Evolutionary conservation across 1,140 invertebrate genomes (phyloP).

Genomic region (Drosophila kikkawai): DNA sequence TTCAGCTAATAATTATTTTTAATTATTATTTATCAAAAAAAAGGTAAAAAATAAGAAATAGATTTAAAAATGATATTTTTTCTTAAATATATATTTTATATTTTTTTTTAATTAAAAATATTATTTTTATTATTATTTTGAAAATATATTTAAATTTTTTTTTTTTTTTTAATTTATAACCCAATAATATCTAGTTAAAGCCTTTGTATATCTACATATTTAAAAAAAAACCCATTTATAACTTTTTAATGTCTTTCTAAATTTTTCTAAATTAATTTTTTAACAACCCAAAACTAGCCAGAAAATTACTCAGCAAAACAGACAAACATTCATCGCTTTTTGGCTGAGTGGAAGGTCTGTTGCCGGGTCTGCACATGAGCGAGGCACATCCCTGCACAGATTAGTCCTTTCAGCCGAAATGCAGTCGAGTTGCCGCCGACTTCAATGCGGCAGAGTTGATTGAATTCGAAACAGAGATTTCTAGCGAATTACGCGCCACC

Average conservation of each 20-base stretch:
- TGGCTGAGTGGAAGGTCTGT: not conserved
- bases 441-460: constrained; percentile 75
- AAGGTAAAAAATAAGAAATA: too few relatives aligned
- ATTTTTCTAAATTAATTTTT: not conserved
- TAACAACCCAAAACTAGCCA: not conserved
- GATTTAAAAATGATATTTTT: too few relatives aligned
- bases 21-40: too few relatives aligned
- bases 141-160: too few relatives aligned
- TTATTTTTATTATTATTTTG: too few relatives aligned
- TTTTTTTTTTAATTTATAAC: too few relatives aligned
- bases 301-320: not conserved
- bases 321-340: not conserved
- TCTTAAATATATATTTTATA: too few relatives aligned
- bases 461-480: constrained; percentile 80
- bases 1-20: too few relatives aligned
- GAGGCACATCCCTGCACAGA: constrained; percentile 22
- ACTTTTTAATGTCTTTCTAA: not conserved
- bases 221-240: too few relatives aligned
- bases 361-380: not conserved
- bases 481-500: constrained; percentile 75
- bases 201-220: too few relatives aligned
- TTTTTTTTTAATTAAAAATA: too few relatives aligned
- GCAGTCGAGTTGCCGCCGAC: constrained; percentile 34
- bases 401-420: constrained; percentile 44
- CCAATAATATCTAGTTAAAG: too few relatives aligned